A percentile compares a stretch with the other conserved stretches of the same genome.
Conservation (phyloP, 2,888 invertebrate genomes). For the Bembecia ichneumoniformis region DNA sequence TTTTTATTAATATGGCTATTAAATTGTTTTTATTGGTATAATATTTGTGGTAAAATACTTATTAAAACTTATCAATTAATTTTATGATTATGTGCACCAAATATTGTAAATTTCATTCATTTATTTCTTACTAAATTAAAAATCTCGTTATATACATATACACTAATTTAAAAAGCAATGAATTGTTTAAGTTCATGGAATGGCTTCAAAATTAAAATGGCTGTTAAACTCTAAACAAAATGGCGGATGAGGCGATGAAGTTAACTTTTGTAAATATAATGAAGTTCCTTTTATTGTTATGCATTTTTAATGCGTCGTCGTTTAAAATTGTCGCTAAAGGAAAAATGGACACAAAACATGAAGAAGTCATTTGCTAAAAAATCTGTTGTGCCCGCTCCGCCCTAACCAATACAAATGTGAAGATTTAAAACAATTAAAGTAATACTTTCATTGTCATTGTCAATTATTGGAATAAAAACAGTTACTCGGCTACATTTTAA, state of each 20-base stretch:
- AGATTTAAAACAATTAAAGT: constrained; percentile 1
- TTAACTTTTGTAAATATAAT: no score
- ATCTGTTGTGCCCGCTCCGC: constrained; percentile 49
- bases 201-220: constrained; percentile 16
- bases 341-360: not conserved
- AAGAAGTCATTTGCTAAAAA: constrained; percentile 6
- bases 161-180: constrained; percentile 23
- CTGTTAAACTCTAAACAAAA: constrained; percentile 13
- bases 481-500: no score
- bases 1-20: constrained; percentile 53
- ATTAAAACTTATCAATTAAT: not conserved
- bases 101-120: not conserved
- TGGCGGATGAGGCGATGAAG: constrained; percentile 13
- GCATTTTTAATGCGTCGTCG: not conserved
- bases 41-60: constrained; percentile 1
- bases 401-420: constrained; percentile 25
- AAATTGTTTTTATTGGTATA: constrained; percentile 9
- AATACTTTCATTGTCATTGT: not conserved
- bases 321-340: not conserved
- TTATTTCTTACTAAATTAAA: not conserved
- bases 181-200: constrained; percentile 32
- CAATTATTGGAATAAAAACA: not conserved
- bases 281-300: no score
- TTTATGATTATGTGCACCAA: not conserved
- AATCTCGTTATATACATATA: constrained; percentile 39